Percentiles rank a stretch among this genome's conserved stretches.
These are phyloP conservation scores for Nephrotoma flavescens DNA, from an alignment of 2,888 invertebrate species.

Conservation along the genomic window DNA sequence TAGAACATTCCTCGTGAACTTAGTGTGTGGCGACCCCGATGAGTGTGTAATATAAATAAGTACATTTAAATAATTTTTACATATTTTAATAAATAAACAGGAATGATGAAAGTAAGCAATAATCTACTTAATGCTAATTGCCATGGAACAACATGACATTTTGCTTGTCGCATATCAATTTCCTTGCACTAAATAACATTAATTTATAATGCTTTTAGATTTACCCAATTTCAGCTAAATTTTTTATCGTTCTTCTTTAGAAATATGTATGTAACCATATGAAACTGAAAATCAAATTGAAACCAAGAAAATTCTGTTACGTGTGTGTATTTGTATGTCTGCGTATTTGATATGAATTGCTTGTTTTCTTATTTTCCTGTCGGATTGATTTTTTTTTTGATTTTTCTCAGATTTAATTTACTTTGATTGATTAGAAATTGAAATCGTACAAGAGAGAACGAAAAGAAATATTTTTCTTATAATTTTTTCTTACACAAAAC, in stretches of 20 bases:
- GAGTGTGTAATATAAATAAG: too few species aligned
- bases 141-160: neutral
- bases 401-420: neutral
- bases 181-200: neutral
- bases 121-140: neutral
- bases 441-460: neutral
- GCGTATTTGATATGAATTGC: neutral
- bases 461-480: neutral
- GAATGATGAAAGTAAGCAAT: neutral
- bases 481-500: neutral
- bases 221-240: neutral
- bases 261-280: neutral
- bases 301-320: neutral
- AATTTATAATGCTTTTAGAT: neutral
- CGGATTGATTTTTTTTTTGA: neutral
- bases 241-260: neutral
- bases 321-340: neutral
- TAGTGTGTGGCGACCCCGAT: too few species aligned
- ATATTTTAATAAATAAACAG: neutral
- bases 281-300: neutral
- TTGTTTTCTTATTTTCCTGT: neutral
- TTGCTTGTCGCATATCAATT: neutral
- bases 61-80: neutral
- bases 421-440: neutral
- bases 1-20: too few species aligned